Base-by-base conservation (phyloP, 2,113 vertebrate species). In the Dromaius novaehollandiae region DNA sequence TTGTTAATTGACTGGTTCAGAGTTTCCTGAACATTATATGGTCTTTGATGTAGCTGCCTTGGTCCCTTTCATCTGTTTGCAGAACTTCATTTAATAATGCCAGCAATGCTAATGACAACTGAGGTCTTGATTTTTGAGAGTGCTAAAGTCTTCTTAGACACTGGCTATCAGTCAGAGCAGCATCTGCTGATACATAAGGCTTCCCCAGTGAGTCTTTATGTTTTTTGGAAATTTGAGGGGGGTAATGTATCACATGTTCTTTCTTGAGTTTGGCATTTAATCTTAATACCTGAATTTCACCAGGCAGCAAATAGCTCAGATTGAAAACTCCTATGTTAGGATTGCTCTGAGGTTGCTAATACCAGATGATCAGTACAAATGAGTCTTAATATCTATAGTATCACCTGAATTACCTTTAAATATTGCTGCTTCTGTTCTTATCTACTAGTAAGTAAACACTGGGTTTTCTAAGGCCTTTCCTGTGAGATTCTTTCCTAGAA, bases 1-100 rank as follows among this genome's bases (percentile, higher is more conserved):
- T 51, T 94, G 61, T 93, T 93, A 96, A 94, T 93, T 92, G 83
- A 90, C 86, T 91, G 75, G 65, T 89, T 94, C 56, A 80, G 51
- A 83, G 90, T 90, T 91, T 95, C 65, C 79, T 83, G 70, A 96
- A 93, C 44, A 60, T 89, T 76, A 12, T 83, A 42, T 13, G 26
- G 44, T 89, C 75, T 92, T 83, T 86, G 73, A 92, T 90, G 70
- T 65, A 89, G 60, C 86, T 94, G 79, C 24, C 53, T 95, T 6
- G 2, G 50, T 76, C 61, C 14, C 38, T 91, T 92, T 91, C 30
- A 74, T 93, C 66, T 93, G 2, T 61, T 86, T 92, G 81, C 64
- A 93, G 68, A 83, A 78, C 12, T 40, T 24, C 36, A 51, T 53
- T 79, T 82, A 95, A 64, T 53, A 80, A 13, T 74, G 38, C 6